These are phyloP conservation scores for Macquaria australasica DNA, from an alignment of 2,113 vertebrate genomes.

Conservation along the genomic window DNA sequence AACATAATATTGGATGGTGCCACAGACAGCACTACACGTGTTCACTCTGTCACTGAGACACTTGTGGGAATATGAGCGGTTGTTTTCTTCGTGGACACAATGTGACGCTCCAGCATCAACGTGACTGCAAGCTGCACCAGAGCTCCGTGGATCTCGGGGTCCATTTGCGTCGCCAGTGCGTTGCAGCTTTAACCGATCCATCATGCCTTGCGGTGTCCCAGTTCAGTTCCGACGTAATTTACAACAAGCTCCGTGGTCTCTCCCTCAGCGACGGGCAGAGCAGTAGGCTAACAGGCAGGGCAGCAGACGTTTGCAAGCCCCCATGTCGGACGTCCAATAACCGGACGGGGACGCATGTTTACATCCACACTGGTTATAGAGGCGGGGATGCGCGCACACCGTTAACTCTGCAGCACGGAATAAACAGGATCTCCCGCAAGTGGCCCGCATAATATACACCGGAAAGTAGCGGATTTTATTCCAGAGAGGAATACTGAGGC, in stretches of 20 bases:
- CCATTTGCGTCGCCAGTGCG: constrained; percentile 48
- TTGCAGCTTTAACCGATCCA: constrained; percentile 82
- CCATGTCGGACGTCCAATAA: constrained; percentile 67
- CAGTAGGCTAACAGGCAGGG: background rate
- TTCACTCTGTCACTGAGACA: background rate
- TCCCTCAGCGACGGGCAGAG: constrained; percentile 9
- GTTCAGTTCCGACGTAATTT: constrained; percentile 70
- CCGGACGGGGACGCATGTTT: constrained; percentile 56
- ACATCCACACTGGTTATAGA: constrained; percentile 35
- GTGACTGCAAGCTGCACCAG: constrained; percentile 11
- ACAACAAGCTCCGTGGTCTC: constrained; percentile 27
- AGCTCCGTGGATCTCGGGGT: constrained; percentile 2
- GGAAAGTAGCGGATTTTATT: constrained; percentile 21
- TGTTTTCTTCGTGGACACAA: no score
- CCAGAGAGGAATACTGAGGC: background rate
- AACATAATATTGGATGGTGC: no score
- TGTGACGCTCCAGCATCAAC: background rate
- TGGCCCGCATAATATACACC: constrained; percentile 28
- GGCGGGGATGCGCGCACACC: constrained; percentile 33
- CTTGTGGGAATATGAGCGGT: background rate
- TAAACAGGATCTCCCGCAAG: constrained; percentile 3
- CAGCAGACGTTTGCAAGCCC: constrained; percentile 17
- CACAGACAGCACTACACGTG: no score
- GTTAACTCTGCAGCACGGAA: constrained; percentile 28
- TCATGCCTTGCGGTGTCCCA: constrained; percentile 85